Evolutionary conservation across 2,797 vertebrate genomes (phyloP).

Genomic region (Enteromius anoplus): DNA sequence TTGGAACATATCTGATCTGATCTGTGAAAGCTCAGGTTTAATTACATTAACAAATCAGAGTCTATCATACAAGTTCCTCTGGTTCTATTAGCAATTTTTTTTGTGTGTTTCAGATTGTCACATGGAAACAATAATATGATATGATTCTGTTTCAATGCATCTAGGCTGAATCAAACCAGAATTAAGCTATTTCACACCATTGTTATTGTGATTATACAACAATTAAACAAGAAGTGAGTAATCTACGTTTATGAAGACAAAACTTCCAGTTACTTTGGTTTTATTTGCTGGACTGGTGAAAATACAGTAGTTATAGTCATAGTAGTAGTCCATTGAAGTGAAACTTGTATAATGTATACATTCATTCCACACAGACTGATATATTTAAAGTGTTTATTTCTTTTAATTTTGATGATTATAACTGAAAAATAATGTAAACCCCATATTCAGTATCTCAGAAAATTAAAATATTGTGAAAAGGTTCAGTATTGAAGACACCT

Average conservation of each 20-base stretch:
- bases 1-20: not conserved
- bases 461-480: too few relatives aligned
- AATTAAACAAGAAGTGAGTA: not conserved
- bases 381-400: too few relatives aligned
- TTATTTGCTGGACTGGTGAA: not conserved
- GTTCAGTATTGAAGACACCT: too few relatives aligned
- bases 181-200: not conserved
- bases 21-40: conserved; percentile 5
- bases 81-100: not conserved
- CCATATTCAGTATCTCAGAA: too few relatives aligned
- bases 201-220: not conserved
- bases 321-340: too few relatives aligned
- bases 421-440: too few relatives aligned
- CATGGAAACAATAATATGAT: not conserved
- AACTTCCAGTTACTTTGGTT: not conserved
- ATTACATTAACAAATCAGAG: conserved; percentile 1
- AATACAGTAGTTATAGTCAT: not conserved
- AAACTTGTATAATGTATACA: too few relatives aligned
- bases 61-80: not conserved
- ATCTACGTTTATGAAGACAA: not conserved
- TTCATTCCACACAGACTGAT: too few relatives aligned
- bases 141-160: not conserved
- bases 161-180: not conserved
- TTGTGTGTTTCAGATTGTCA: not conserved
- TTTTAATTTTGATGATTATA: too few relatives aligned